phyloP scores from a whole-genome alignment of 2,797 vertebrate species.

The Labroides dimidiatus region DNA sequence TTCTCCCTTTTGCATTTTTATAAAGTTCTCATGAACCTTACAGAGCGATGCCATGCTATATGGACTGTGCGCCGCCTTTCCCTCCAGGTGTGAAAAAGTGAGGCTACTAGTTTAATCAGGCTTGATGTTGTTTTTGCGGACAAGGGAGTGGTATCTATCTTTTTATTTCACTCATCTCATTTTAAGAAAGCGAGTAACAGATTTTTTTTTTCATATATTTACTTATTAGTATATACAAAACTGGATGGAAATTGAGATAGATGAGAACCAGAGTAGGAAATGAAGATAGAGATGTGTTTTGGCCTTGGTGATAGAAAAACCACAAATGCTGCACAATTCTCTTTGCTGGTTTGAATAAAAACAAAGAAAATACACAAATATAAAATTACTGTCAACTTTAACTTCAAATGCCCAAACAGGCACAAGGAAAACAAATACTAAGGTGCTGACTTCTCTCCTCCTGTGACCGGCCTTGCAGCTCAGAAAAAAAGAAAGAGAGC shows the following conservation, averaged over 20 bases:
- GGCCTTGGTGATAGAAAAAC: background rate
- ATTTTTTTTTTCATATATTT: background rate
- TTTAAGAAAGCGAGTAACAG: too few species aligned
- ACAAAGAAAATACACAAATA: background rate
- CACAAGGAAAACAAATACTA: slow-evolving; percentile 1
- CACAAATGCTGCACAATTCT: background rate
- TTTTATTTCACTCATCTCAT: too few species aligned
- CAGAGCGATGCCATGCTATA: too few species aligned
- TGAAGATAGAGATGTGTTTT: slow-evolving; percentile 5
- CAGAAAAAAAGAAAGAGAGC: slow-evolving; percentile 43
- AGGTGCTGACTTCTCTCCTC: slow-evolving; percentile 17
- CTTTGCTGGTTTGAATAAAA: background rate
- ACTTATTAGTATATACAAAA: background rate
- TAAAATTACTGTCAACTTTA: background rate
- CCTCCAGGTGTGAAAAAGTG: too few species aligned
- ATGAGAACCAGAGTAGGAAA: background rate
- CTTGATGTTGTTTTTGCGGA: too few species aligned
- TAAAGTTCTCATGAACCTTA: background rate
- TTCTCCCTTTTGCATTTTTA: background rate
- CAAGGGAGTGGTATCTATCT: too few species aligned
- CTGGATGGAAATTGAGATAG: background rate
- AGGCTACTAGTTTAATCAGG: too few species aligned
- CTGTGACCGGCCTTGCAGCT: slow-evolving; percentile 22
- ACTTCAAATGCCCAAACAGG: slow-evolving; percentile 4
- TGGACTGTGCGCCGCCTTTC: too few species aligned